A percentile compares a stretch with the other conserved stretches of the same genome.
These are phyloP conservation scores for Physocephala rufipes DNA, from an alignment of 2,888 invertebrate species.

Conservation along the genomic window DNA sequence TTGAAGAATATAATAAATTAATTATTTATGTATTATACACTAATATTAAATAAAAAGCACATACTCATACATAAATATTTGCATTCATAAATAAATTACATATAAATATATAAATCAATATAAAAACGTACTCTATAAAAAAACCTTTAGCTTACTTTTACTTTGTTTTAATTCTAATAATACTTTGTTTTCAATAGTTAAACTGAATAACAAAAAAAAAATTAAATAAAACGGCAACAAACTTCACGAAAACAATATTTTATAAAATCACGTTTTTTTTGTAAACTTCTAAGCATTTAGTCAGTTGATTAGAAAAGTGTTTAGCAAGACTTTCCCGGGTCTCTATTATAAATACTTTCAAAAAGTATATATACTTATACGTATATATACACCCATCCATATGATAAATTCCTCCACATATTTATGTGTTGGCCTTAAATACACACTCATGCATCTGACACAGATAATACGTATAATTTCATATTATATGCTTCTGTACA, in stretches of 20 bases:
- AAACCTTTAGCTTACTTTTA: too few species aligned
- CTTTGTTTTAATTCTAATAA: conserved; percentile 19
- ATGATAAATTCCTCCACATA: conserved; percentile 4
- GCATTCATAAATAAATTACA: conserved; percentile 10
- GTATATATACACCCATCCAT: not conserved
- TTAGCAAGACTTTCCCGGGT: conserved; percentile 17
- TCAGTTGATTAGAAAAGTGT: conserved; percentile 28
- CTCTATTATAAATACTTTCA: conserved; percentile 35
- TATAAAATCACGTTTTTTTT: conserved; percentile 22
- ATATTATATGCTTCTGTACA: conserved; percentile 15
- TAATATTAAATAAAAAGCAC: not conserved
- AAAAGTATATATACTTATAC: conserved; percentile 13
- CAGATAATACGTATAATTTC: not conserved
- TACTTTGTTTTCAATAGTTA: too few species aligned
- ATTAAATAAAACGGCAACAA: not conserved
- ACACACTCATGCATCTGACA: not conserved
- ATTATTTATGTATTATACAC: not conserved
- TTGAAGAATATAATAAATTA: not conserved
- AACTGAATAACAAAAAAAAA: too few species aligned
- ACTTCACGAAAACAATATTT: not conserved
- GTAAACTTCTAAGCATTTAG: conserved; percentile 31
- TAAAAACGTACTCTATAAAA: too few species aligned
- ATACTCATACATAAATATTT: too few species aligned
- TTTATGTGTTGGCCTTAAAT: conserved; percentile 25
- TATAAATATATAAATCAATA: conserved; percentile 10